Conservation (phyloP, 2,113 vertebrate species). For the Equus quagga region DNA sequence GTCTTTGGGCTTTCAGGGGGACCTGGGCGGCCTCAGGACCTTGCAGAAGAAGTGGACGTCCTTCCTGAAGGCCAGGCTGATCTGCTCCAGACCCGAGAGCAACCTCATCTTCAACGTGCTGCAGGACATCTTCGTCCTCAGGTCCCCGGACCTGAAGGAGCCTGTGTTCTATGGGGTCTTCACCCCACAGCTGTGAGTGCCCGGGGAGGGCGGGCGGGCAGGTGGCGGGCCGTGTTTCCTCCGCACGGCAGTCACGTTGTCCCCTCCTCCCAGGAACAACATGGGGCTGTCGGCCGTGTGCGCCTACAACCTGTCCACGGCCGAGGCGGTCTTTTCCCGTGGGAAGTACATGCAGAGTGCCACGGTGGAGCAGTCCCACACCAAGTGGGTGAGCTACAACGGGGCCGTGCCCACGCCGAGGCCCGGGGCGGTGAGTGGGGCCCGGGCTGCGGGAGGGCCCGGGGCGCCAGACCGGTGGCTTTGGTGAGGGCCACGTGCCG, state of each 20-base stretch:
- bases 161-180: constrained; percentile 96
- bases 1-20: constrained; percentile 88
- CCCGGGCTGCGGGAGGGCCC: not conserved
- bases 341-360: constrained; percentile 99
- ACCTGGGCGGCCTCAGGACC: constrained; percentile 95
- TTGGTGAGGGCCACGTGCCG: not conserved
- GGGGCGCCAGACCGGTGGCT: not conserved
- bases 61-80: constrained; percentile 97
- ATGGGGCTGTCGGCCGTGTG: constrained; percentile 97
- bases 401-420: constrained; percentile 93
- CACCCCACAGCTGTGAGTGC: constrained; percentile 95
- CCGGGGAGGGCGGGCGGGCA: not conserved
- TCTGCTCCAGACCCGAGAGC: constrained; percentile 95
- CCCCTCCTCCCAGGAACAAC: constrained; percentile 90
- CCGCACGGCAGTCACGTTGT: fast-evolving
- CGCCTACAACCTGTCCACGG: constrained; percentile 92
- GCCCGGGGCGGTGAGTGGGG: constrained; percentile 94
- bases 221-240: fast-evolving
- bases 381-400: constrained; percentile 97
- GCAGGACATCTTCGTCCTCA: constrained; percentile 94
- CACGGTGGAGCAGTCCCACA: constrained; percentile 96
- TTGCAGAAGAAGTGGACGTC: constrained; percentile 99
- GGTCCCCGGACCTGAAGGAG: constrained; percentile 89
- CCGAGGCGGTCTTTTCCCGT: constrained; percentile 94
- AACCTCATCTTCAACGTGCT: constrained; percentile 98